These are phyloP conservation scores for Andrena flavipes DNA, from an alignment of 2,888 invertebrate genomes.

Conservation along the genomic window DNA sequence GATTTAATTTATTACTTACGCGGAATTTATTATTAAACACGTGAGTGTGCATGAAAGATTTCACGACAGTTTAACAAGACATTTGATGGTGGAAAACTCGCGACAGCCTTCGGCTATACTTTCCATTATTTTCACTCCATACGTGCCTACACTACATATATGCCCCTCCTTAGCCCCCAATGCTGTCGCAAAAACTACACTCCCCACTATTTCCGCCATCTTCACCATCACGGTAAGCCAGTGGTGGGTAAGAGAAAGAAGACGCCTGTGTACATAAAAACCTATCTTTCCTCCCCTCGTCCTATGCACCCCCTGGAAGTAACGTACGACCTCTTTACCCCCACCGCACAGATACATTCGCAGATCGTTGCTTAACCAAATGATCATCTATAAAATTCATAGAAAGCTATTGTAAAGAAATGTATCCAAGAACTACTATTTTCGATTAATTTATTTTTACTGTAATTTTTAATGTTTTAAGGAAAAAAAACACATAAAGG, in stretches of 20 bases:
- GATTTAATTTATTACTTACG: neutral
- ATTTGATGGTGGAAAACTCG: constrained; percentile 46
- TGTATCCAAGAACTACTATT: neutral
- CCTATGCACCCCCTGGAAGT: constrained; percentile 57
- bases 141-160: constrained; percentile 48
- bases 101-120: constrained; percentile 45
- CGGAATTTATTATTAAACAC: neutral
- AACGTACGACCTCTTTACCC: constrained; percentile 57
- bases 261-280: constrained; percentile 62
- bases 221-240: constrained; percentile 48
- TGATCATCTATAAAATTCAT: constrained; percentile 53
- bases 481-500: neutral
- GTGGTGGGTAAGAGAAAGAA: constrained; percentile 48
- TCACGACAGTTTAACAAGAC: neutral
- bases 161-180: constrained; percentile 68
- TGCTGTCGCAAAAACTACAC: constrained; percentile 62
- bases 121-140: constrained; percentile 35
- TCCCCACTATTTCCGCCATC: constrained; percentile 65
- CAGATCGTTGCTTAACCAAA: constrained; percentile 52
- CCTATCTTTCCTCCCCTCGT: constrained; percentile 58
- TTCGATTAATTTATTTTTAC: neutral
- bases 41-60: neutral
- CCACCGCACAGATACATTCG: constrained; percentile 61
- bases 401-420: neutral
- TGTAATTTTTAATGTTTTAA: neutral